A percentile compares a stretch with the other conserved stretches of the same genome.
phyloP scores from a whole-genome alignment of 2,113 vertebrate species.

The Nannospalax galili region DNA sequence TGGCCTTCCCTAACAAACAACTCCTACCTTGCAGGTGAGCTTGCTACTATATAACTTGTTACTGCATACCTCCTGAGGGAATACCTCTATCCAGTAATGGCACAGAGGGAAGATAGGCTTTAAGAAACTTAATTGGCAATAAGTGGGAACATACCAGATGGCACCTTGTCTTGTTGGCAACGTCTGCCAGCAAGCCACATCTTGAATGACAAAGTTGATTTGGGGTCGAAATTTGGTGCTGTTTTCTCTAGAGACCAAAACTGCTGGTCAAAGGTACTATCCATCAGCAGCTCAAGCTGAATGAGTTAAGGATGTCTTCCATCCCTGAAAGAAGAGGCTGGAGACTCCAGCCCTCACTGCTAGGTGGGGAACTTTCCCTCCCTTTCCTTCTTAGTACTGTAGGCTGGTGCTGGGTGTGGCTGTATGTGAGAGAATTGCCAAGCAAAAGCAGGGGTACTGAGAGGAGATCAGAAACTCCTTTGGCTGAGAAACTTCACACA shows the following conservation, averaged over 20 bases:
- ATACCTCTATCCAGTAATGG: not conserved
- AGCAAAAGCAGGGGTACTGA: too few relatives aligned
- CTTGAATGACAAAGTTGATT: not conserved
- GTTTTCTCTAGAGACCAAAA: not conserved
- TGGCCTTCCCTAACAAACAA: not conserved
- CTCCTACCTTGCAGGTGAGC: not conserved
- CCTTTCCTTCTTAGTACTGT: not conserved
- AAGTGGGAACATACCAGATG: not conserved
- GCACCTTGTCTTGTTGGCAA: not conserved
- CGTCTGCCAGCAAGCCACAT: not conserved
- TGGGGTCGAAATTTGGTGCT: not conserved
- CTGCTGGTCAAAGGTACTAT: not conserved
- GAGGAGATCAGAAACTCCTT: not conserved
- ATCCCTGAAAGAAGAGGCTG: not conserved
- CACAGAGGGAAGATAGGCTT: not conserved
- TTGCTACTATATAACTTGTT: too few relatives aligned
- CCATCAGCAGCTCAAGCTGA: not conserved
- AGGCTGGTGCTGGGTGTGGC: not conserved
- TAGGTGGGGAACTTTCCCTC: rapidly evolving
- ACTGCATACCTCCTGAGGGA: too few relatives aligned
- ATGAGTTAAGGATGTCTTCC: not conserved
- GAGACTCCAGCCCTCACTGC: not conserved
- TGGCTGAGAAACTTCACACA: not conserved
- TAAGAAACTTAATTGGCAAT: not conserved
- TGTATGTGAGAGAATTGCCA: not conserved